These are phyloP conservation scores for Archilochus colubris DNA, from an alignment of 2,113 vertebrate genomes.

Conservation along the genomic window DNA sequence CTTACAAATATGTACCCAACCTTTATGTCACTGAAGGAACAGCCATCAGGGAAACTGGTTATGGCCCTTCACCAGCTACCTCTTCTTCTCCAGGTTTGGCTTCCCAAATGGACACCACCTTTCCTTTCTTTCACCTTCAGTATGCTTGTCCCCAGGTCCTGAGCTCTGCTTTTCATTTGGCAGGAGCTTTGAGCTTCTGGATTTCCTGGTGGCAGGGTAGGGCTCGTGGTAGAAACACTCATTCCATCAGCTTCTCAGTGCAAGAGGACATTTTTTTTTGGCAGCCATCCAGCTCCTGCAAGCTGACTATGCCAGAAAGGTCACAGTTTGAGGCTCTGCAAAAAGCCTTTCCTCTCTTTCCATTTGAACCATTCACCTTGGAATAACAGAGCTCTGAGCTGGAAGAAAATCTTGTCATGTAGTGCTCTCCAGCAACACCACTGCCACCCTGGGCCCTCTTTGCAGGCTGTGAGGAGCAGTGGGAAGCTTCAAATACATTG, in stretches of 20 bases:
- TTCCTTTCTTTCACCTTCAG: not conserved
- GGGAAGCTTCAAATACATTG: not conserved
- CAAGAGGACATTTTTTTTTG: not conserved
- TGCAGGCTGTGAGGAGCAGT: not conserved
- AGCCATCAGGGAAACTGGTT: not conserved
- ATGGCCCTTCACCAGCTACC: fast-evolving
- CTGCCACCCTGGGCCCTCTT: not conserved
- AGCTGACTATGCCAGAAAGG: not conserved
- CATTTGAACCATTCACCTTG: not conserved
- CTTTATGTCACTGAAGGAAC: not conserved
- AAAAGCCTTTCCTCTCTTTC: not conserved
- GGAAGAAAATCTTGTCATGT: not conserved
- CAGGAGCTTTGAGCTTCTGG: not conserved
- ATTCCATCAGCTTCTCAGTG: not conserved
- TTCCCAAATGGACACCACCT: not conserved
- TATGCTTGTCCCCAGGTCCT: not conserved
- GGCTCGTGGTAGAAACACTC: not conserved
- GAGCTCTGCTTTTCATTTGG: not conserved
- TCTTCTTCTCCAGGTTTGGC: not conserved
- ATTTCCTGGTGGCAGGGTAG: not conserved
- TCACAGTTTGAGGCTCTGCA: not conserved
- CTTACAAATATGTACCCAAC: not conserved
- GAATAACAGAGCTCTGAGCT: not conserved
- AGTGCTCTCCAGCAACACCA: not conserved
- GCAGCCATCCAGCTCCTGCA: not conserved